phyloP scores from a whole-genome alignment of 1,140 invertebrate genomes.

The Eulimnadia texana region DNA sequence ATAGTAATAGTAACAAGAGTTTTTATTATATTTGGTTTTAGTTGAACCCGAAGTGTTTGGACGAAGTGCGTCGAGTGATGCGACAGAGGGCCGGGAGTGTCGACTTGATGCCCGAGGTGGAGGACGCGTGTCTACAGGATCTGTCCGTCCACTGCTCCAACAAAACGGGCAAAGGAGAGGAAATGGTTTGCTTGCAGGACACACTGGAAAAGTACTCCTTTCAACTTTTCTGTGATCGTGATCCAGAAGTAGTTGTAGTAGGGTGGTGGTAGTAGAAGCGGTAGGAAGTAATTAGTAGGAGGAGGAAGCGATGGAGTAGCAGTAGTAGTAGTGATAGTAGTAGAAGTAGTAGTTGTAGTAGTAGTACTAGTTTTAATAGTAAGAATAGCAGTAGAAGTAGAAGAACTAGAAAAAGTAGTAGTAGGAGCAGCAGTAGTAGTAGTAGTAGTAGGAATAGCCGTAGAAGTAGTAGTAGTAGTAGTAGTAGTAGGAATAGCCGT shows the following conservation, averaged over 20 bases:
- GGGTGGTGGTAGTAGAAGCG: constrained; percentile 19
- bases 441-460: too few species aligned
- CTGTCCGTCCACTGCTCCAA: constrained; percentile 68
- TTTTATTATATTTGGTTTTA: constrained; percentile 29
- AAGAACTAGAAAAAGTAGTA: too few species aligned
- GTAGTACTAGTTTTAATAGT: too few species aligned
- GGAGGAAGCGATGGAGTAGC: too few species aligned
- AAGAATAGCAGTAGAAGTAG: too few species aligned
- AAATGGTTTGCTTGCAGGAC: constrained; percentile 83
- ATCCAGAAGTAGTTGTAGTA: too few species aligned
- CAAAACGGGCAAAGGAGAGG: constrained; percentile 66
- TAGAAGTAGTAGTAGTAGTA: too few species aligned
- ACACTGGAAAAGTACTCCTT: constrained; percentile 56
- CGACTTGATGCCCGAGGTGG: constrained; percentile 84
- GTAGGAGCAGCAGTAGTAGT: too few species aligned
- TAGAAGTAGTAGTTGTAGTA: too few species aligned
- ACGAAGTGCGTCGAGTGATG: constrained; percentile 82
- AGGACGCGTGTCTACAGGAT: constrained; percentile 74
- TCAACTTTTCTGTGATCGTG: too few species aligned
- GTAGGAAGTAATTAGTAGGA: neutral
- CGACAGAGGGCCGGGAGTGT: constrained; percentile 77
- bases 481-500: too few species aligned
- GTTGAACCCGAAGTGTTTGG: constrained; percentile 33
- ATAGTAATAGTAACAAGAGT: neutral
- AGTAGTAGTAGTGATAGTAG: too few species aligned